Evolutionary conservation across 2,888 invertebrate species (phyloP), one percentile per base, ranked within the genome.

Genomic region (Melinaea menophilus): DNA sequence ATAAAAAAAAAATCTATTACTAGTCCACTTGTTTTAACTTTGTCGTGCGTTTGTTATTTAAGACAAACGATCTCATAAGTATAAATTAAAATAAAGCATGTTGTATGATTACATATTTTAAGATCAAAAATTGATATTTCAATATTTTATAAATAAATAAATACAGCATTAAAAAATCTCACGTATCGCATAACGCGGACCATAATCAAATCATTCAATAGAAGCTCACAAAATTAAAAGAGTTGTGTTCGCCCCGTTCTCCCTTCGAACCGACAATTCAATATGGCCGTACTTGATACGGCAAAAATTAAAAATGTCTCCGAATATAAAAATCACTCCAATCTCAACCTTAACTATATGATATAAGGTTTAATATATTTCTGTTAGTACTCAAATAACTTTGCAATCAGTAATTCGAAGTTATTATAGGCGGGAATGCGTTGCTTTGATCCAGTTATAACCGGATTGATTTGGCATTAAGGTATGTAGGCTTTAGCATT

Each of bases 171-270:
- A 12, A 3, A 41, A n/a, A 35, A 35, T 54, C n/a, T n/a, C 51
- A 13, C 55, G 51, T 56, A 61, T 67, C n/a, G 71, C 71, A 78
- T 77, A 71, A 66, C n/a, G 5, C 67, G 71, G 57, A 72, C 77
- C 68, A 55, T 80, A 86, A 86, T 85, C 74, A 80, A 84, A 84
- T 87, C 78, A 82, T 70, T 66, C 55, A 78, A 82, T 80, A 74
- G 79, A 73, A 72, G 77, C 80, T 79, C 80, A 80, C 70, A 72
- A 83, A 79, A 86, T 85, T 82, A 85, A 84, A 85, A 86, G 86
- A 85, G 84, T 84, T 84, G 77, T 79, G 72, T 74, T 71, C 64
- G 72, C 72, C 71, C 72, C 73, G 68, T 72, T 71, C 70, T 72
- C 67, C 69, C 68, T 69, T 56, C 61, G 65, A 70, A 67, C 69